Evolutionary conservation across 2,113 vertebrate species (phyloP).

Genomic region (Brevimyrus niger): DNA sequence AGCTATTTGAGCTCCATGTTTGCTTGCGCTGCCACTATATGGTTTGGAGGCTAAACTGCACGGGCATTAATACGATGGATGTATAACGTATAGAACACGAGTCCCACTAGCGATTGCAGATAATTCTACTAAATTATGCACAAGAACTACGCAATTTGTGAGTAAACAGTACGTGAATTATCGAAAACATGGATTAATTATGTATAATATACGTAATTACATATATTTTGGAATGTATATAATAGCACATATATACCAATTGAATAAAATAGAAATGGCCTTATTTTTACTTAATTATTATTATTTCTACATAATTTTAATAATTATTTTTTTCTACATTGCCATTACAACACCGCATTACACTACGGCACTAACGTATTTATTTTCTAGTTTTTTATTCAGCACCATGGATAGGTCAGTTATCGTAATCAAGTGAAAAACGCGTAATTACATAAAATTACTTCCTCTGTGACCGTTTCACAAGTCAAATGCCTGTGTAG

Average conservation of each 20-base stretch:
- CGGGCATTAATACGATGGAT: neutral
- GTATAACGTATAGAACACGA: neutral
- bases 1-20: neutral
- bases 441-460: neutral
- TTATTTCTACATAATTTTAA: too few species aligned
- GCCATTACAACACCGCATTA: neutral
- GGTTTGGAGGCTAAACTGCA: conserved; percentile 10
- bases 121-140: neutral
- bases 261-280: neutral
- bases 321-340: neutral
- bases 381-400: neutral
- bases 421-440: neutral
- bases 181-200: neutral
- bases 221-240: neutral
- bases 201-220: neutral
- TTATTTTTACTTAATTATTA: neutral
- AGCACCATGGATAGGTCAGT: conserved; percentile 15
- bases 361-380: neutral
- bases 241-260: neutral
- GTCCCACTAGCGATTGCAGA: neutral
- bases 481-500: neutral
- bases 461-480: neutral
- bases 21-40: neutral
- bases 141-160: neutral
- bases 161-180: neutral